Base-by-base conservation (phyloP, 1,140 invertebrate species). In the Pteromalus puparum region DNA sequence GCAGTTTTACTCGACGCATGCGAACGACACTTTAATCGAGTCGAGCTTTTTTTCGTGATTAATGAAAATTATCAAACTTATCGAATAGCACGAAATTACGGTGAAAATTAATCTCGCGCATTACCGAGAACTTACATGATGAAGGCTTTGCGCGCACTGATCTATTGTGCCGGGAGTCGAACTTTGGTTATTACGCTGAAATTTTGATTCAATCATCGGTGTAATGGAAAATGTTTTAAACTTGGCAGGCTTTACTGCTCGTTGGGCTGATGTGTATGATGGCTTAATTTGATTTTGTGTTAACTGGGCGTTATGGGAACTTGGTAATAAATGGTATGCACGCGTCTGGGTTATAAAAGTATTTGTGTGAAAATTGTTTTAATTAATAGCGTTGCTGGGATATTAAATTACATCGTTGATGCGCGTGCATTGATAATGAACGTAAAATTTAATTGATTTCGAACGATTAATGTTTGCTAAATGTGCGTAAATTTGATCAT, bases 21-120 rank as follows among this genome's bases (percentile, higher is more conserved):
- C 53, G 53, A n/a, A 61, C 18, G 53, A 61, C 53, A n/a, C 53
- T 61, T 61, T 61, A 61, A 61, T 61, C 53, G 21, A 61, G 53
- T n/a, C 21, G 53, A 61, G 53, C 53, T 61, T 61, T 18, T n/a
- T 61, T n/a, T 53, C 68, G 28, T 70, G 42, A n/a, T 53, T 48
- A 81, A 72, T 81, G 12, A 48, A 81, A 73, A 73, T 74, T 15
- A 61, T 38, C 6, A 82, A 81, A 72, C 79, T 81, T 74, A 74
- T 61, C 28, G 46, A 74, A 65, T 24, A 61, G 53, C 18, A 61
- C 61, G 28, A 61, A 81, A 81, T 76, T 81, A 81, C 42, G 48
- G 72, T 81, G 38, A 53, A 53, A 68, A 72, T 81, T 81, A 73
- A 81, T 73, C 67, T 80, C 34, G 28, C 13, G 67, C 46, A 81